A percentile compares a stretch with the other conserved stretches of the same genome.
phyloP scores from a whole-genome alignment of 1,140 invertebrate genomes.

The Macrobrachium rosenbergii region DNA sequence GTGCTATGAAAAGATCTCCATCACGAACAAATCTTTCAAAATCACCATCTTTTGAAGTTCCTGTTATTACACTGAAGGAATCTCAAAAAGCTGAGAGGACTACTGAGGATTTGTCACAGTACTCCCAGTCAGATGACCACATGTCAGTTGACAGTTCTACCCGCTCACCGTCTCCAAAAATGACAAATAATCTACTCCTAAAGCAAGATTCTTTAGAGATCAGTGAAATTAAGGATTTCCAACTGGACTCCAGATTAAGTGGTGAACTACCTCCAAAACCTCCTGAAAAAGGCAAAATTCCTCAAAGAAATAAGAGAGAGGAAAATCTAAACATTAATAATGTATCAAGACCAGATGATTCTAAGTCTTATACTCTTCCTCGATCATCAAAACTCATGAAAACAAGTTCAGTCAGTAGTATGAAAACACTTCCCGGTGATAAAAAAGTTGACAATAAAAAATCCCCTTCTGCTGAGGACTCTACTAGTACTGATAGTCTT shows the following conservation, averaged over 20 bases:
- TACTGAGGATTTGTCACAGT: background rate
- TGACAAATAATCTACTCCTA: background rate
- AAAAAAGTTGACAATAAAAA: conserved; percentile 3
- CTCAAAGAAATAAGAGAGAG: background rate
- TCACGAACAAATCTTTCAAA: conserved; percentile 45
- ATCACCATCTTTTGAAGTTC: conserved; percentile 37
- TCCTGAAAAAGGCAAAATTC: conserved; percentile 14
- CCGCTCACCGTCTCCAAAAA: conserved; percentile 2
- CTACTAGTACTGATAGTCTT: conserved; percentile 8
- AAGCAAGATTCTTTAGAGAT: conserved; percentile 3
- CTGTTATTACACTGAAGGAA: conserved; percentile 1
- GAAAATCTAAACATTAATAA: conserved; percentile 5
- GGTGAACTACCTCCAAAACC: conserved; percentile 38
- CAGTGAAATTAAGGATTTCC: background rate
- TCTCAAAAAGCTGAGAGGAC: background rate
- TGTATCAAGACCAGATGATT: conserved; percentile 5
- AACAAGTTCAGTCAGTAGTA: background rate
- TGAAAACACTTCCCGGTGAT: background rate
- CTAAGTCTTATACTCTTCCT: conserved; percentile 24
- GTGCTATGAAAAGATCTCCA: conserved; percentile 43
- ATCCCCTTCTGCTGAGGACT: background rate
- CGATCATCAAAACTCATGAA: background rate
- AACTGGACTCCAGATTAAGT: background rate
- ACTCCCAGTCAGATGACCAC: background rate
- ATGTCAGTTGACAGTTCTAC: background rate